Evolutionary conservation across 2,888 invertebrate genomes (phyloP), one percentile per base, ranked within the genome.

Genomic region (Drosophila diplacantha): DNA sequence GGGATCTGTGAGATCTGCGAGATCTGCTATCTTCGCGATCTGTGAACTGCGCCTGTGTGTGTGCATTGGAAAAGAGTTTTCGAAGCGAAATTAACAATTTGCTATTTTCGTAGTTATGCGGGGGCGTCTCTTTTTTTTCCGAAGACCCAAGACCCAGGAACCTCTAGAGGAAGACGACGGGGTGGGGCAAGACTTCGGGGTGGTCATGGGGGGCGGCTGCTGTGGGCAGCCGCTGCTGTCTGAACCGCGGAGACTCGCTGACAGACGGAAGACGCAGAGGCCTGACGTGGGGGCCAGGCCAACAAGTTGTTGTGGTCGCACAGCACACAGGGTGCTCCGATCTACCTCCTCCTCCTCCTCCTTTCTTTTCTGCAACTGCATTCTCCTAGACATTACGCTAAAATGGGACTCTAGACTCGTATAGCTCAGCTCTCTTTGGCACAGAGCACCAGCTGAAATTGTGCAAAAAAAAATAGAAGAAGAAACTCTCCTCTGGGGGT

Each of bases 11-110:
- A 14, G 35, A 35, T 35, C 35, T 35, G 2, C 39, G 24, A 24
- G 24, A 24, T 24, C 22, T 39, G 20, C 39, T 14, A 20, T 39
- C 26, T 43, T 26, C 4, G 43, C 26, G 7, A 44, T 44, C 43
- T 16, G 26, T 26, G 43, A 24, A n/a, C n/a, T 61, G 41, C 38
- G 20, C 56, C n/a, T 57, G 35, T 64, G 38, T 56, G 44, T 66
- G 57, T 75, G 75, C 58, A 80, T 82, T 78, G 78, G 75, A 78
- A 78, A 83, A 78, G 78, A 81, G 83, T 78, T 81, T 78, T 71
- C 61, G 81, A 73, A 83, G 78, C 71, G 66, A 78, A 83, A 78
- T 78, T 83, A 78, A 83, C 81, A 81, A 83, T 78, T 78, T 78
- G 81, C 83, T 78, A 78, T 78, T 83, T 78, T 61, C 53, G 73